These are phyloP conservation scores for Netelia inedita DNA, from an alignment of 2,888 invertebrate genomes.

Conservation along the genomic window DNA sequence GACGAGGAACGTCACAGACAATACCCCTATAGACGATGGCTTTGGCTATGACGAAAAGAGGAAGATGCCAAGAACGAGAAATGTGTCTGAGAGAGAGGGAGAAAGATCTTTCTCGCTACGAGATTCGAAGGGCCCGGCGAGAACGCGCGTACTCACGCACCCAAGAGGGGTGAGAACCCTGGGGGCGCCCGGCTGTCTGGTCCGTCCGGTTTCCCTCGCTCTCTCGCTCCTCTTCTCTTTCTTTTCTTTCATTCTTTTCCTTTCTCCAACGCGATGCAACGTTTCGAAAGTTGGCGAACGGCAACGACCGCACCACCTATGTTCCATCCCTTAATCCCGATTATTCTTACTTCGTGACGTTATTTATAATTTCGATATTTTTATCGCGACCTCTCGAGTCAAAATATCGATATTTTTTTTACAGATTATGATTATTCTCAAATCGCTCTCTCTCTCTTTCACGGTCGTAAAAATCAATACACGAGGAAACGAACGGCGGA, in stretches of 20 bases:
- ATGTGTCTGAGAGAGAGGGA: slow-evolving; percentile 17
- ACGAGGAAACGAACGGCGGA: too few species aligned
- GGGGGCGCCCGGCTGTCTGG: slow-evolving; percentile 82
- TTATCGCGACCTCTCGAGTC: too few species aligned
- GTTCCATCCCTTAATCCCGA: too few species aligned
- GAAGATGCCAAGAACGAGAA: slow-evolving; percentile 39
- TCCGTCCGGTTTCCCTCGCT: slow-evolving; percentile 79
- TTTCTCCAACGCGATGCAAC: slow-evolving; percentile 26
- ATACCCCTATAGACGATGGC: slow-evolving; percentile 41
- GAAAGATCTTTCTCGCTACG: slow-evolving; percentile 36
- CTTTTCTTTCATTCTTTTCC: slow-evolving; percentile 40
- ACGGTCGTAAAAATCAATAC: too few species aligned
- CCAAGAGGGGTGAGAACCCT: slow-evolving; percentile 77
- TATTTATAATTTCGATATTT: too few species aligned
- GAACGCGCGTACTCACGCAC: slow-evolving; percentile 52
- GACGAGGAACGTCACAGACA: slow-evolving; percentile 53
- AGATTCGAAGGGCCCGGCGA: slow-evolving; percentile 65
- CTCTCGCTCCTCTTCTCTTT: slow-evolving; percentile 68
- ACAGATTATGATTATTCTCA: too few species aligned
- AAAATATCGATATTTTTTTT: too few species aligned
- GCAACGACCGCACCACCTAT: not conserved
- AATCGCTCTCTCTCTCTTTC: too few species aligned
- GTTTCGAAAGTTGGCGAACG: slow-evolving; percentile 49
- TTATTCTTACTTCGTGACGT: too few species aligned
- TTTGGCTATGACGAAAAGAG: slow-evolving; percentile 48